Base-by-base conservation (phyloP, 1,140 invertebrate species). In the Drosophila nigromelanica region DNA sequence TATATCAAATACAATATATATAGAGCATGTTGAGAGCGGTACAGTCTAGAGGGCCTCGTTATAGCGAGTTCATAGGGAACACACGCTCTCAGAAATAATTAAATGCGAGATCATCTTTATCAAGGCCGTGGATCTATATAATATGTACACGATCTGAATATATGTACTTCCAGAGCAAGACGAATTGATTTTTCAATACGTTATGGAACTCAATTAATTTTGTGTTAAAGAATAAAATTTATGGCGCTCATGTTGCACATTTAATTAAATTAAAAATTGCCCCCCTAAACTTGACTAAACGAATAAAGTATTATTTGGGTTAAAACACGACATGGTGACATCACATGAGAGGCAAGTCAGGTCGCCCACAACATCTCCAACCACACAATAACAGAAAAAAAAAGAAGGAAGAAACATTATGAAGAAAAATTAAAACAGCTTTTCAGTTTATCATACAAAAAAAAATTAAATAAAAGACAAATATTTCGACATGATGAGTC, bases 401-500 rank as follows among this genome's bases (percentile, higher is more conserved):
- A 7, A 8, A 7, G 5, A 27, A 27, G 27, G 5, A 27, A 27
- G 27, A 27, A 27, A 27, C 33, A 35, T 35, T 35, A 8, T 8
- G 33, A 35, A 35, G 33, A 35, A 35, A 35, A 35, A 35, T 86
- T 39, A 43, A 52, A 66, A 60, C 68, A 73, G 48, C 50, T 76
- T 42, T 83, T 72, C 52, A 47, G 60, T 76, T 68, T 45, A 67
- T 59, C 43, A 27, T 55, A 14, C n/a, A n/a, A 61, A 14, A 47
- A 18, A 39, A 62, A 63, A 61, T 11, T 15, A 76, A 70, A 76
- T 71, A 71, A 39, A 62, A 63, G 54, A n/a, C 15, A 76, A 70
- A 76, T 71, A 71, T 85, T 80, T 79, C 69, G 51, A 86, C 78
- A 78, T 66, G 75, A 86, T 86, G 81, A 87, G 55, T 87, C 78